Evolutionary conservation across 2,797 vertebrate genomes (phyloP).

Genomic region (Gorsachius magnificus): DNA sequence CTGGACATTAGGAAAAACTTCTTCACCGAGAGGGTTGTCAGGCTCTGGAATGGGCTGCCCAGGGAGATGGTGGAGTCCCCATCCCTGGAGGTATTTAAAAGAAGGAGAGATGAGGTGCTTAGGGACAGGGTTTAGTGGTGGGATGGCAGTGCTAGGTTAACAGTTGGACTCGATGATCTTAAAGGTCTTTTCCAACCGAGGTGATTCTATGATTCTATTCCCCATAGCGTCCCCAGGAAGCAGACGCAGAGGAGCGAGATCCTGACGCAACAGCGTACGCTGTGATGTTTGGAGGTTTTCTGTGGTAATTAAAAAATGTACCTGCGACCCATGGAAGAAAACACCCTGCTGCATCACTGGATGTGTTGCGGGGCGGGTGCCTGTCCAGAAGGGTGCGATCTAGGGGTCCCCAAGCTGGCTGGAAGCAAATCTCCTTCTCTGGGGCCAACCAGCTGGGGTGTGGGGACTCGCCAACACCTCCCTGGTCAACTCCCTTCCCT

Average conservation of each 20-base stretch:
- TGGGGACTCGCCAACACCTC: neutral
- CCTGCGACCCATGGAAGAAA: neutral
- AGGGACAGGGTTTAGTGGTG: too few relatives aligned
- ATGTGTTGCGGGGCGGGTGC: neutral
- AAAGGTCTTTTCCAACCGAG: too few relatives aligned
- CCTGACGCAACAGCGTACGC: neutral
- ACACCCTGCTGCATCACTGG: neutral
- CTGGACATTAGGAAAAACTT: too few relatives aligned
- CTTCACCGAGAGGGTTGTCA: too few relatives aligned
- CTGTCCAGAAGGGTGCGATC: accelerated
- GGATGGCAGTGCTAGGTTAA: too few relatives aligned
- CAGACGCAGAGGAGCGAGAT: neutral
- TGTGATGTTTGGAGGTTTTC: slow-evolving; percentile 29
- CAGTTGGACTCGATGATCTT: too few relatives aligned
- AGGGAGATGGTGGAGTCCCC: too few relatives aligned
- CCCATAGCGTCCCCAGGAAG: neutral
- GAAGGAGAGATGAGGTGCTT: too few relatives aligned
- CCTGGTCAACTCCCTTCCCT: accelerated
- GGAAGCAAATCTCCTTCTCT: neutral
- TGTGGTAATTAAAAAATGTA: slow-evolving; percentile 11
- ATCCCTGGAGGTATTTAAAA: too few relatives aligned
- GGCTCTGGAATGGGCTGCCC: too few relatives aligned
- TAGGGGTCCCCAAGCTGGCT: neutral
- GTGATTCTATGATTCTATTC: too few relatives aligned
- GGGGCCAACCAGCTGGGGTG: neutral